Base-by-base conservation (phyloP, 2,113 vertebrate genomes). In the Rhinogobius similis region DNA sequence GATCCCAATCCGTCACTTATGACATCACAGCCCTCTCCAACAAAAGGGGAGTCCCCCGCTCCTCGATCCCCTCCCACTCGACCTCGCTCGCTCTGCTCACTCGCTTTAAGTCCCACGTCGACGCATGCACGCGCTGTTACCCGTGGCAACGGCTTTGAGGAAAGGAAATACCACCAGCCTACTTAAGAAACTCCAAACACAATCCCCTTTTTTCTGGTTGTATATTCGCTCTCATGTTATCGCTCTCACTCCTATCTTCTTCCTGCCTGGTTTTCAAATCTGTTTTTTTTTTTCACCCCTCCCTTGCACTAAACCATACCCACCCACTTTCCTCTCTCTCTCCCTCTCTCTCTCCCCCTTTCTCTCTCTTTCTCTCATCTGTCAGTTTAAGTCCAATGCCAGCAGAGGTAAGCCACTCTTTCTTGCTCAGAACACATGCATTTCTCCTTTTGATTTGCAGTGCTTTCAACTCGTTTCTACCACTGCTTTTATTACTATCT, bases 1-100 rank as follows among this genome's bases (percentile, higher is more conserved):
- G 68, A 90, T 91, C 74, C 90, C 87, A 0, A 88, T 84, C 82
- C 68, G 84, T 88, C 86, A 89, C 82, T 76, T 53, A 84, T 89
- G 87, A 91, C 88, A 89, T 91, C 90, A 88, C 84, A 80, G 83
- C 58, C 65, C 77, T 43, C 48, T 21, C 48, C 8, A 5, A 73
- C 76, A 67, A 79, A 75, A 88, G 87, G 56, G 88, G 86, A 86
- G 84, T 89, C 86, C 87, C 39, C 87, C 87, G 82, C 66, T 59
- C 81, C 81, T 83, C 82, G 82, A 53, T 82, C 78, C 46, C 71
- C 77, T 75, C 61, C 61, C 44, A 68, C 82, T 81, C n/a, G 2
- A 36, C 32, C 44, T n/a, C 44, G 0, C 44, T 46, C 44, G 0
- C 56, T 68, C 27, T 52, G 27, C 44, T 72, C 73, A 29, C 70